A percentile compares a stretch with the other conserved stretches of the same genome.
Conservation (phyloP, 2,113 vertebrate genomes). For the Tautogolabrus adspersus region DNA sequence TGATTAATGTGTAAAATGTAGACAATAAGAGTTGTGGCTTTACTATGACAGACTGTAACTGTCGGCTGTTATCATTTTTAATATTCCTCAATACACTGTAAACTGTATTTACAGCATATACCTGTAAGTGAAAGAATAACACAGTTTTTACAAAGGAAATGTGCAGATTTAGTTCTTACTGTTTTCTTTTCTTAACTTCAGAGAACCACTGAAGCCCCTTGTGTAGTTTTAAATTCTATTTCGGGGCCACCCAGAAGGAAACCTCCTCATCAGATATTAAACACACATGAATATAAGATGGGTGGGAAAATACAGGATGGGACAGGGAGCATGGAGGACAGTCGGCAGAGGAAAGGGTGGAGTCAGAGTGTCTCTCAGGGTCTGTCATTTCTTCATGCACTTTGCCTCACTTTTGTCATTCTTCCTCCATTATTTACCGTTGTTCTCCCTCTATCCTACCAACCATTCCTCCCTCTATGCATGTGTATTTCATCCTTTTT, state of each 20-base stretch:
- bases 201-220: neutral
- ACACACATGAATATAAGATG: constrained; percentile 54
- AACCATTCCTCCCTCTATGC: neutral
- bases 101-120: too few species aligned
- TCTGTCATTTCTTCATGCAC: constrained; percentile 16
- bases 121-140: too few species aligned
- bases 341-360: constrained; percentile 28
- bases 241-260: constrained; percentile 30
- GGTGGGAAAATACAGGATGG: constrained; percentile 5
- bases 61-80: too few species aligned
- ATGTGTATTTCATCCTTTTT: neutral
- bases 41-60: too few species aligned
- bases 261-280: constrained; percentile 36
- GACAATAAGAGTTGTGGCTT: too few species aligned
- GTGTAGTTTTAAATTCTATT: constrained; percentile 14
- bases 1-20: too few species aligned
- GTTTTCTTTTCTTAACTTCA: too few species aligned
- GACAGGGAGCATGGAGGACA: constrained; percentile 1
- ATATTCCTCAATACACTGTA: too few species aligned
- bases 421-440: constrained; percentile 3
- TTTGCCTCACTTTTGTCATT: constrained; percentile 7
- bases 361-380: constrained; percentile 10
- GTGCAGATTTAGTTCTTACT: too few species aligned
- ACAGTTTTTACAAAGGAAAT: too few species aligned
- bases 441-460: neutral